Evolutionary conservation across 92 coral and sea anemone genomes (phyloP).

Genomic region (Zoanthus gigantus): DNA sequence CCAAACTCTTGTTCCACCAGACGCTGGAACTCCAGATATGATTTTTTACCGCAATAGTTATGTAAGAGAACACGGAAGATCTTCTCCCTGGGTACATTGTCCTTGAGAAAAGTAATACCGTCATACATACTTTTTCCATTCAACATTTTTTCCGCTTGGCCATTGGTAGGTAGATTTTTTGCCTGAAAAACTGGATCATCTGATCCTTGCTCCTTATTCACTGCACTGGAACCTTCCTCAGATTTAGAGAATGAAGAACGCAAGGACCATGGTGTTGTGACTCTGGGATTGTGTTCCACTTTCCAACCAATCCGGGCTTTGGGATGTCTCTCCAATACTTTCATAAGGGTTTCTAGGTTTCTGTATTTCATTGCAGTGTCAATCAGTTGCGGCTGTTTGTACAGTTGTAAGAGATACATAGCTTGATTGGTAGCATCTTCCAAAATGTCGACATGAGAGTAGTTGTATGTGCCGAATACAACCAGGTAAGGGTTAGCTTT

Average conservation of each 20-base stretch:
- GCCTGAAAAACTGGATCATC: background rate
- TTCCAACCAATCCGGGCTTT: constrained; percentile 72
- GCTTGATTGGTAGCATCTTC: constrained; percentile 70
- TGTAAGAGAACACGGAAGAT: constrained; percentile 69
- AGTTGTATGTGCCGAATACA: constrained; percentile 69
- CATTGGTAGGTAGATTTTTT: constrained; percentile 25
- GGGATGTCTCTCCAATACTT: constrained; percentile 55
- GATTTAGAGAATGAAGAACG: constrained; percentile 28
- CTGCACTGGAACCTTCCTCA: constrained; percentile 8
- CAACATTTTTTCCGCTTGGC: background rate
- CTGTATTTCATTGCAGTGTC: constrained; percentile 73
- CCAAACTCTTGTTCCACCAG: constrained; percentile 71
- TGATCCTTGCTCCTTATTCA: constrained; percentile 13
- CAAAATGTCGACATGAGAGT: constrained; percentile 62
- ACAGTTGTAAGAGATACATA: constrained; percentile 55
- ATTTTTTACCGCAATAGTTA: constrained; percentile 67
- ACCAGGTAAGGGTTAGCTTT: constrained; percentile 34
- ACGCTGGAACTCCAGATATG: constrained; percentile 63
- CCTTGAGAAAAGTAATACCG: constrained; percentile 59
- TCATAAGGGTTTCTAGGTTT: constrained; percentile 61
- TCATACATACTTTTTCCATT: constrained; percentile 61
- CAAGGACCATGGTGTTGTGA: constrained; percentile 17
- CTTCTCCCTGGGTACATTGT: constrained; percentile 38
- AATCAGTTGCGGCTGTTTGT: constrained; percentile 57
- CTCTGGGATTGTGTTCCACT: constrained; percentile 62